Conservation (phyloP, 2,113 vertebrate genomes). For the Melanerpes aurifrons region DNA sequence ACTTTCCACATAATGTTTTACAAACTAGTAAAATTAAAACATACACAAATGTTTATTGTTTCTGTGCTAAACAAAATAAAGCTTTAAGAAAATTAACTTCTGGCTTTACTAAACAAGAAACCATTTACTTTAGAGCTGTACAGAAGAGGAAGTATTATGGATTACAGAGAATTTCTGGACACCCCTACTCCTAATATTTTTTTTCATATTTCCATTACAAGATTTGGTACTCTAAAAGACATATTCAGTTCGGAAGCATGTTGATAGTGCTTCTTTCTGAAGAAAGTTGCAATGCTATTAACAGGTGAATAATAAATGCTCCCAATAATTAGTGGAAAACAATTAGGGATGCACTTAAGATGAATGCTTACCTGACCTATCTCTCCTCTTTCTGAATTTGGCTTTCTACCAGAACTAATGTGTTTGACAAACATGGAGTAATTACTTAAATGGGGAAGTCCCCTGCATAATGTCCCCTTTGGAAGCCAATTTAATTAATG, state of each 20-base stretch:
- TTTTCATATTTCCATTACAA: neutral
- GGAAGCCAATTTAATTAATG: conserved; percentile 48
- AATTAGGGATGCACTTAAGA: conserved; percentile 49
- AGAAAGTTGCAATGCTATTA: neutral
- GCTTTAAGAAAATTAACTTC: neutral
- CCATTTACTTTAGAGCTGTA: neutral
- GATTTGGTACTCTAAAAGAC: neutral
- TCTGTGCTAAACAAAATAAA: neutral
- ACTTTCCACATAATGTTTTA: neutral
- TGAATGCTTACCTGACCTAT: conserved; percentile 21
- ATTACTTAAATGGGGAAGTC: conserved; percentile 39
- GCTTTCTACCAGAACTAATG: conserved; percentile 47
- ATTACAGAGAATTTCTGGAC: neutral
- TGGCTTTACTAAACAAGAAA: neutral
- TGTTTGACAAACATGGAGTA: conserved; percentile 39
- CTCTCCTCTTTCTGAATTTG: conserved; percentile 26
- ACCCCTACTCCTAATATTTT: neutral
- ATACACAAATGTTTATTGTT: neutral
- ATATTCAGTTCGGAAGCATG: neutral
- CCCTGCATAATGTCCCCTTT: conserved; percentile 8
- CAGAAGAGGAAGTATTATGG: neutral
- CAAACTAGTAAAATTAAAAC: conserved; percentile 9
- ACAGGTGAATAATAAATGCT: conserved; percentile 31
- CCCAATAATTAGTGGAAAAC: conserved; percentile 31
- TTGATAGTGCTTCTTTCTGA: neutral